Evolutionary conservation across 2,888 invertebrate genomes (phyloP).

Genomic region (Steinernema hermaphroditum): DNA sequence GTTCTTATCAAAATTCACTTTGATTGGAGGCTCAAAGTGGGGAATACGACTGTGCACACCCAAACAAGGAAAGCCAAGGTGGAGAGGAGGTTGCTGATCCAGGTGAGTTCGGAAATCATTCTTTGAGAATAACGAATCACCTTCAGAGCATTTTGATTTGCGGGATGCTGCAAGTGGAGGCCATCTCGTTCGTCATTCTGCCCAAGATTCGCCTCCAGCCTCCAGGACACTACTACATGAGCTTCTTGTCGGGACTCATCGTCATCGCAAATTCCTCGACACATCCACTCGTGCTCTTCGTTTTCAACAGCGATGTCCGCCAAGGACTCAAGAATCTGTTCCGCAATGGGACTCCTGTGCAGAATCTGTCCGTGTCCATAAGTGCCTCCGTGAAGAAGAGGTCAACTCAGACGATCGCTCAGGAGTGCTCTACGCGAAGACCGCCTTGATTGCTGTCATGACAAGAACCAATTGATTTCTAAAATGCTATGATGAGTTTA

Average conservation of each 20-base stretch:
- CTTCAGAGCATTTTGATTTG: constrained; percentile 1
- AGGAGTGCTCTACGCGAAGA: neutral
- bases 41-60: neutral
- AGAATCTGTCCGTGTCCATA: neutral
- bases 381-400: neutral
- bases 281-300: constrained; percentile 1
- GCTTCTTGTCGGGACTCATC: neutral
- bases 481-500: no score
- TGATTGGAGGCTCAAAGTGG: neutral
- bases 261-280: constrained; percentile 5
- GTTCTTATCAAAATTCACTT: neutral
- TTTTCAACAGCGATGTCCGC: constrained; percentile 5
- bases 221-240: neutral
- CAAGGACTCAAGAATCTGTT: neutral
- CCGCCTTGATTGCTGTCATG: no score
- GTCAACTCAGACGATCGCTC: neutral
- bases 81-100: neutral
- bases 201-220: neutral
- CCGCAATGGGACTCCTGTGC: neutral
- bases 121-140: neutral
- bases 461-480: no score
- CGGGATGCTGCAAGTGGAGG: constrained; percentile 10
- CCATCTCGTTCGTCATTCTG: neutral
- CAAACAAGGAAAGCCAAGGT: neutral
- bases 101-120: neutral